Evolutionary conservation across 2,113 vertebrate genomes (phyloP), one percentile per base, ranked within the genome.

Genomic region (Ophthalmolycus amberensis): DNA sequence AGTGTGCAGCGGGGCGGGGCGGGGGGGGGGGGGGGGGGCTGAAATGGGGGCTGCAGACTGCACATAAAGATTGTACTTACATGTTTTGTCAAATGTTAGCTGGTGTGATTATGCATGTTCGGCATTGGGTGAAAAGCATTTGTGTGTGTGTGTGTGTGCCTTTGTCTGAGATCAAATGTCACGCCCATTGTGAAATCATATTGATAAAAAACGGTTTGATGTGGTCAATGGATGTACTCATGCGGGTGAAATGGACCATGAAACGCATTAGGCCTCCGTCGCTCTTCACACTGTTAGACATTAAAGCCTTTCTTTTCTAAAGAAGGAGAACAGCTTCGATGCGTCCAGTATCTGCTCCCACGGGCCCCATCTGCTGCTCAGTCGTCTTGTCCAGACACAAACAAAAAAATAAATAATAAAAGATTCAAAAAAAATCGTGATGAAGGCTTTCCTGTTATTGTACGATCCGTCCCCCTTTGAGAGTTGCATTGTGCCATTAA

Each of bases 211-310:
- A 82, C 52, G 68, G 67, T 58, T 82, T 79, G 48, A 56, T 88
- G 52, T 88, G 83, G 76, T 90, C 90, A 84, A 46, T 87, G 84
- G 90, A 90, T 46, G 44, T 84, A 70, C 85, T 90, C 83, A 62
- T 80, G 48, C 5, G 4, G 20, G 79, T 71, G 80, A 90, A 91
- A 91, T 82, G 82, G 88, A 88, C 67, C 29, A 12, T 91, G 77
- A 88, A 93, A 91, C 84, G 88, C 82, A 90, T 91, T 89, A 84
- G 74, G 78, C 71, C 73, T 76, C 69, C 29, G 77, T 85, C 83
- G 75, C 70, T 75, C 66, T 85, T 69, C 65, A 81, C 79, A 68
- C 63, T 89, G 85, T 85, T 84, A 80, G 78, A 70, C 79, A 87
- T 88, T 83, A 80, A 77, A 84, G 73, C 62, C 63, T 91, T 86